These are phyloP conservation scores for Chaetogeoica ovagalla DNA, from an alignment of 2,888 invertebrate species.

Conservation along the genomic window DNA sequence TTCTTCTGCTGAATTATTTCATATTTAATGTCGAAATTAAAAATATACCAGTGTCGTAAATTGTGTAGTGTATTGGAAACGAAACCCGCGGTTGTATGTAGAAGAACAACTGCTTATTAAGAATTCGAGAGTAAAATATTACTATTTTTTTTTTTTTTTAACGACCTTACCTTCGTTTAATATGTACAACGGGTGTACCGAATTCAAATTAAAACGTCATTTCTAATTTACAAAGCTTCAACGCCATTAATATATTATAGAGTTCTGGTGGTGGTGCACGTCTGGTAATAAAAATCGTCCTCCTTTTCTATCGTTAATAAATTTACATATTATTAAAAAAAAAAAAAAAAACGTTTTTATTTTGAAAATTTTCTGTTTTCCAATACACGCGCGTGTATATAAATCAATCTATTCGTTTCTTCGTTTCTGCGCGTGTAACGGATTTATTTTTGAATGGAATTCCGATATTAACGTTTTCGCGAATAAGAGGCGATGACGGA, in stretches of 20 bases:
- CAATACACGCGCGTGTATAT: too few species aligned
- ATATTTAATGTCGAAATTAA: too few species aligned
- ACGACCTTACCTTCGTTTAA: conserved; percentile 16
- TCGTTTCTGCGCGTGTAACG: background rate
- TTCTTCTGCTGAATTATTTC: too few species aligned
- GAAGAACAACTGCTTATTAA: conserved; percentile 5
- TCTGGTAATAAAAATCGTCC: conserved; percentile 27
- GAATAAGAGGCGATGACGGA: background rate
- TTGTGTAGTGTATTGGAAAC: too few species aligned
- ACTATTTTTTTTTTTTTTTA: conserved; percentile 23
- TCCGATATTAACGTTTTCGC: background rate
- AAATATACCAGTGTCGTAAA: too few species aligned
- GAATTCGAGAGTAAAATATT: conserved; percentile 10
- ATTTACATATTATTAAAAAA: conserved; percentile 23
- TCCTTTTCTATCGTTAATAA: conserved; percentile 9
- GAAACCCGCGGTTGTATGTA: background rate
- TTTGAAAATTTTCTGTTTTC: too few species aligned
- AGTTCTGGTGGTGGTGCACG: conserved; percentile 10
- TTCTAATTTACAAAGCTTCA: conserved; percentile 33
- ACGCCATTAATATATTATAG: conserved; percentile 25
- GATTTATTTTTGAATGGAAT: background rate
- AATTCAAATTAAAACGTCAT: conserved; percentile 48
- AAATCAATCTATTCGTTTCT: too few species aligned
- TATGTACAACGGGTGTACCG: conserved; percentile 27
- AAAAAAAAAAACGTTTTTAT: too few species aligned